Percentiles rank a stretch among this genome's conserved stretches.
Evolutionary conservation across 2,888 invertebrate species (phyloP).

Genomic region (Ctenicera cuprea): DNA sequence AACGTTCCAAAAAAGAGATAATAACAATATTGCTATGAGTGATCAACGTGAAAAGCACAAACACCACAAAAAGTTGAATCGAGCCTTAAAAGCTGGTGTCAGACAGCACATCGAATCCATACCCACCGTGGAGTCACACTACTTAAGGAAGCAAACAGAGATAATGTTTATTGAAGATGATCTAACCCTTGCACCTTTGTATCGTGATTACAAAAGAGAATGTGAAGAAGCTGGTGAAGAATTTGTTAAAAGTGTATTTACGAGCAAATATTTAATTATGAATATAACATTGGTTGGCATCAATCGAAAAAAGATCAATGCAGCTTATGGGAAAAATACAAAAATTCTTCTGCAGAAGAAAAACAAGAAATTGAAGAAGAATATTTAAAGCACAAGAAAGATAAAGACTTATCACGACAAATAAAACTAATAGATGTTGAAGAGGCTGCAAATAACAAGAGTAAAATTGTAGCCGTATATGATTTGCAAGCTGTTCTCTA

Average conservation of each 20-base stretch:
- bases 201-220: neutral
- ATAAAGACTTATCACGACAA: neutral
- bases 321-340: neutral
- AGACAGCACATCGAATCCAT: too few species aligned
- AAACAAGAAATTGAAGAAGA: neutral
- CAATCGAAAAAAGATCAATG: neutral
- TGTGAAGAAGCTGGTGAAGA: neutral
- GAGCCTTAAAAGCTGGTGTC: too few species aligned
- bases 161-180: too few species aligned
- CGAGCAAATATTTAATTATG: neutral
- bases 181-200: neutral
- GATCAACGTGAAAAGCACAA: too few species aligned
- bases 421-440: neutral
- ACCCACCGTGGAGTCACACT: too few species aligned
- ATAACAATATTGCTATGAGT: too few species aligned
- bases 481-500: conserved; percentile 10
- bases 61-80: too few species aligned
- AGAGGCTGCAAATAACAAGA: neutral
- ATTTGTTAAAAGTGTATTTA: neutral
- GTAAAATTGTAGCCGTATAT: neutral
- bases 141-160: too few species aligned
- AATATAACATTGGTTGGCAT: neutral
- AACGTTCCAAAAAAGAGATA: too few species aligned
- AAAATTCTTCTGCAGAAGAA: neutral
- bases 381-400: neutral